Evolutionary conservation across 2,888 invertebrate genomes (phyloP).

Genomic region (Drosophila kambysellisi): DNA sequence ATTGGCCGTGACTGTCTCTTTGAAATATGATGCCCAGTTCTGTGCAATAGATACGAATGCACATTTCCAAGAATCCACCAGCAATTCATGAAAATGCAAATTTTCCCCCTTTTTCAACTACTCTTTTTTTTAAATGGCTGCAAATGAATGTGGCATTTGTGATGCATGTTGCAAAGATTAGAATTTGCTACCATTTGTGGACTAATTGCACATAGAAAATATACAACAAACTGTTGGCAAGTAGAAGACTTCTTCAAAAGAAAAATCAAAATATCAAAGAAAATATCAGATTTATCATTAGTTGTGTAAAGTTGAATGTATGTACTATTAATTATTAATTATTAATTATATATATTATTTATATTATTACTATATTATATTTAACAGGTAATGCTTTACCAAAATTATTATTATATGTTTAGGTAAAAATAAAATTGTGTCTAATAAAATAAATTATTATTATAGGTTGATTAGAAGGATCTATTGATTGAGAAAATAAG

Average conservation of each 20-base stretch:
- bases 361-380: no score
- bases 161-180: constrained; percentile 53
- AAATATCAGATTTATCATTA: neutral
- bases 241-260: neutral
- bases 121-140: constrained; percentile 42
- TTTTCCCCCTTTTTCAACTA: neutral
- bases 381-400: no score
- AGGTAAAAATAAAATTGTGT: no score
- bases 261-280: neutral
- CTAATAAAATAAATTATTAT: neutral
- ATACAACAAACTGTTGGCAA: neutral
- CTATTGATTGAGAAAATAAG: neutral
- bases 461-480: neutral
- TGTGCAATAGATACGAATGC: constrained; percentile 49
- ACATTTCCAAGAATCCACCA: constrained; percentile 47
- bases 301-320: no score
- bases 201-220: constrained; percentile 20
- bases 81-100: constrained; percentile 28
- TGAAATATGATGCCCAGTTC: constrained; percentile 76
- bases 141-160: constrained; percentile 43
- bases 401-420: no score
- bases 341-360: no score
- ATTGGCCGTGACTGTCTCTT: constrained; percentile 39
- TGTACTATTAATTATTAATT: no score
- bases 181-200: constrained; percentile 54